Conservation (phyloP, 2,888 invertebrate species). For the Branchinecta sandiegonensis region DNA sequence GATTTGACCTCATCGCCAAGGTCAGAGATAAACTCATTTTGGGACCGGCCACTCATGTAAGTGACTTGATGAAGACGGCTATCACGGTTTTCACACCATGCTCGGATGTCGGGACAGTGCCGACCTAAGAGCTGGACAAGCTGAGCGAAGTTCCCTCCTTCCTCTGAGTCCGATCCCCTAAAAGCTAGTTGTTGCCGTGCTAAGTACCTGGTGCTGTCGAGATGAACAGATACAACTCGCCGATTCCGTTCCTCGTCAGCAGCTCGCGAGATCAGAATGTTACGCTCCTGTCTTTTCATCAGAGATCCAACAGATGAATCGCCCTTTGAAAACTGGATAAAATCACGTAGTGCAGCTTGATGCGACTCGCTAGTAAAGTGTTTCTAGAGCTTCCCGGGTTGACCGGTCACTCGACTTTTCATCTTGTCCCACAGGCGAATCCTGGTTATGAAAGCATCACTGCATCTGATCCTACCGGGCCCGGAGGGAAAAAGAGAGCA, state of each 20-base stretch:
- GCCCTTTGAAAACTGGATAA: conserved; percentile 6
- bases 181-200: conserved; percentile 15
- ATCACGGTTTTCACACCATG: background rate
- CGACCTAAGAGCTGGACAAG: conserved; percentile 7
- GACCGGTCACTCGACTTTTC: conserved; percentile 11
- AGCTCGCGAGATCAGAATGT: background rate
- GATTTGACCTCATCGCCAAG: conserved; percentile 11
- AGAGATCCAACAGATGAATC: background rate
- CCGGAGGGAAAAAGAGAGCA: background rate
- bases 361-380: conserved; percentile 10
- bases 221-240: background rate
- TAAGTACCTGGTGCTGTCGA: conserved; percentile 2
- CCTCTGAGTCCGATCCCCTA: background rate
- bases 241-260: background rate
- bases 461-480: background rate
- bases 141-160: background rate
- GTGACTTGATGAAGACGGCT: conserved; percentile 16
- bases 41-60: conserved; percentile 5
- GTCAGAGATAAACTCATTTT: conserved; percentile 14
- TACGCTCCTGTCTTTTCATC: conserved; percentile 4
- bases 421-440: conserved; percentile 16
- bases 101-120: background rate
- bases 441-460: background rate
- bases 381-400: conserved; percentile 14
- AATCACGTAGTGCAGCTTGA: conserved; percentile 7